Base-by-base conservation (phyloP, 2,113 vertebrate genomes). In the Diglossa brunneiventris region DNA sequence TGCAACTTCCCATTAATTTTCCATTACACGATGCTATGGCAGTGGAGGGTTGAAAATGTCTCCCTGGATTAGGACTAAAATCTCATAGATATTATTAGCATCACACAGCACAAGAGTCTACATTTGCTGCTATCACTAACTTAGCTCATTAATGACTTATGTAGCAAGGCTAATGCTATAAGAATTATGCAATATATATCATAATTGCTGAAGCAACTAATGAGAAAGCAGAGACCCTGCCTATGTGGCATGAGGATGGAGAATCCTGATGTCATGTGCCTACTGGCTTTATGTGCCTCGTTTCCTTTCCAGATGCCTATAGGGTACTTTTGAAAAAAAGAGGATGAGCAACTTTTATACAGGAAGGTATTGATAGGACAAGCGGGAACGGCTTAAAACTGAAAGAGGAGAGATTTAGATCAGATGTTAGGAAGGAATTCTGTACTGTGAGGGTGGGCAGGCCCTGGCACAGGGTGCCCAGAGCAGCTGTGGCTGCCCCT, bases 161-260 rank as follows among this genome's bases (percentile, higher is more conserved):
- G 50, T 42, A 87, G 78, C 50, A 70, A 88, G 75, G 58, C 75
- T 95, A 94, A 95, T 94, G 87, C 75, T 77, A 27, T n/a, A 88
- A 74, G 91, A 83, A 79, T 85, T 84, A 83, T 74, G 70, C 78
- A 95, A 87, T 80, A 69, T 73, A 15, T 42, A 83, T 53, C 42
- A 18, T 66, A 95, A 92, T 85, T 90, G 94, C 84, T 59, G 52
- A 83, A 87, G 72, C 59, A 89, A 90, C 72, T 95, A 91, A 91
- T 41, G 78, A 94, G 82, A 64, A 88, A 90, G 39, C 2, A 4
- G n/a, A 90, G 62, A 76, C 44, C 21, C 44, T 79, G 52, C 9
- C 44, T 75, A 6, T 26, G 46, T 22, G 37, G 72, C 58, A 62
- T 0, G 1, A 85, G 49, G 50, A 74, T 44, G 42, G 90, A 90